Conservation (phyloP, 2,113 vertebrate species). For the Lontra canadensis region DNA sequence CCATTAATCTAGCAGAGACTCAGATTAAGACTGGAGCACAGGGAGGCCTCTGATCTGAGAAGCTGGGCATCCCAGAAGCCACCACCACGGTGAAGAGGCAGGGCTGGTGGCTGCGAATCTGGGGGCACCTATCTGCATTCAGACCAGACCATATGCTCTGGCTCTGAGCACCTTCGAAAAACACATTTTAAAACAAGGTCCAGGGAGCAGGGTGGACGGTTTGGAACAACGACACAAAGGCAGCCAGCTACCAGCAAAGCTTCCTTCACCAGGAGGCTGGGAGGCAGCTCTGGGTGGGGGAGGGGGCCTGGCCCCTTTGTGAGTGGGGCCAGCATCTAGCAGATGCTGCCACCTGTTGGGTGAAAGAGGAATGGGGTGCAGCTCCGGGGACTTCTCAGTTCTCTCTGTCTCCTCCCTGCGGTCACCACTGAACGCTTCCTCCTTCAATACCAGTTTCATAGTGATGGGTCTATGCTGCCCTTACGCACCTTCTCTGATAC, state of each 20-base stretch:
- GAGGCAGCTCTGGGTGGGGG: background rate
- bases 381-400: background rate
- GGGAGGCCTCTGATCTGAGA: background rate
- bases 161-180: background rate
- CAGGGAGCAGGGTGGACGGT: background rate
- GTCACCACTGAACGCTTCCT: background rate
- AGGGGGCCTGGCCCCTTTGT: rapidly evolving
- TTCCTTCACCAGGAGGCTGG: background rate
- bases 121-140: background rate
- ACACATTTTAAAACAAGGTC: background rate
- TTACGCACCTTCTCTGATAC: background rate
- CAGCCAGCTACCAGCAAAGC: background rate
- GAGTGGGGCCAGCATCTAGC: background rate
- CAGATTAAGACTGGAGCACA: background rate
- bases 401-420: background rate
- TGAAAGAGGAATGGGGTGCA: background rate
- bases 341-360: background rate
- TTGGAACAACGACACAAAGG: too few relatives aligned
- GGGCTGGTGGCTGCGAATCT: background rate
- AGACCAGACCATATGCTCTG: background rate
- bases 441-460: background rate
- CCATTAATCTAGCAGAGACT: background rate
- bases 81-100: background rate
- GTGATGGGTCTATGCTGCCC: background rate
- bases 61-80: background rate